A percentile compares a stretch with the other conserved stretches of the same genome.
These are phyloP conservation scores for Machimus rusticus DNA, from an alignment of 2,888 invertebrate genomes.

Conservation along the genomic window DNA sequence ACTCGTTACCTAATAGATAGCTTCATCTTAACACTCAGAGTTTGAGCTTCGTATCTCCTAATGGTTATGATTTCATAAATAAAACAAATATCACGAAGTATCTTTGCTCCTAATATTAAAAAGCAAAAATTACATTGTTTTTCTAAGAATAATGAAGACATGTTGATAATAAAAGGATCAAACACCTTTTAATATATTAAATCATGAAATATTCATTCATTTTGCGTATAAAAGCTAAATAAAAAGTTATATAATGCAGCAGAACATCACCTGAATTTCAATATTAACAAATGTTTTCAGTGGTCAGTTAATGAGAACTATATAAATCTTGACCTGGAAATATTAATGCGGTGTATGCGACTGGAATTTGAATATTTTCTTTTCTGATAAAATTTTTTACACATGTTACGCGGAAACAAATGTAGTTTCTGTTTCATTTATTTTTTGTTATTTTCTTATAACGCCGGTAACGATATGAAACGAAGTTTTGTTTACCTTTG, in stretches of 20 bases:
- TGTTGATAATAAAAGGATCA: not conserved
- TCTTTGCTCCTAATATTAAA: too few relatives aligned
- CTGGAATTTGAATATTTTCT: not conserved
- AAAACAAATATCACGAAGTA: too few relatives aligned
- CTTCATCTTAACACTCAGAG: too few relatives aligned
- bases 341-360: not conserved
- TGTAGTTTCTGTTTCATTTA: not conserved
- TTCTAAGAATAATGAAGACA: not conserved
- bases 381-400: not conserved
- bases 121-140: not conserved
- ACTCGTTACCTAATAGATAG: too few relatives aligned
- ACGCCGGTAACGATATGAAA: not conserved
- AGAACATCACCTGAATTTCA: not conserved
- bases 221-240: not conserved
- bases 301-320: not conserved
- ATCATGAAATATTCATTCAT: not conserved
- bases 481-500: not conserved
- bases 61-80: too few relatives aligned
- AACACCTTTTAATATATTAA: not conserved
- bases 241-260: not conserved
- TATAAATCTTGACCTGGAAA: not conserved
- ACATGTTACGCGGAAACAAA: not conserved
- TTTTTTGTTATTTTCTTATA: not conserved
- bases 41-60: too few relatives aligned
- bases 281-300: not conserved